Evolutionary conservation across 35 echinoderm and acorn worm species (phyloP).

Genomic region (Heliocidaris erythrogramma): DNA sequence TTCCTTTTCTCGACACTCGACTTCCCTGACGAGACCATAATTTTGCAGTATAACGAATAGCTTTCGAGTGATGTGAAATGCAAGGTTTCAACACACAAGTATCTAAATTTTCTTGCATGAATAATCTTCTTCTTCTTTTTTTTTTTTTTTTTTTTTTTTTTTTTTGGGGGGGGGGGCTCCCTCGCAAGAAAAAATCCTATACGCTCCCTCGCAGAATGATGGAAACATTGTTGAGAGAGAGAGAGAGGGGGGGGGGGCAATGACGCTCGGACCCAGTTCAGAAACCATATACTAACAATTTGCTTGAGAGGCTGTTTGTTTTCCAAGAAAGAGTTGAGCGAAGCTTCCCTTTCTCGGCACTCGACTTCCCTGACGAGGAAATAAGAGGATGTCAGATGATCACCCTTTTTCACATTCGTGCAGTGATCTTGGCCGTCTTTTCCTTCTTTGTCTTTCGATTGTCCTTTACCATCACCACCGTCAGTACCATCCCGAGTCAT

Average conservation of each 20-base stretch:
- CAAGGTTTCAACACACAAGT: too few species aligned
- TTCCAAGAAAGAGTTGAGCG: neutral
- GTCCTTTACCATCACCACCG: neutral
- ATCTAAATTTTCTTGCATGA: too few species aligned
- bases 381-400: neutral
- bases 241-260: neutral
- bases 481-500: neutral
- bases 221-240: too few species aligned
- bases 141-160: too few species aligned
- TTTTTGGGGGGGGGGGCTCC: too few species aligned
- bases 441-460: neutral
- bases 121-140: too few species aligned
- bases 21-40: neutral
- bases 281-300: neutral
- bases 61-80: too few species aligned
- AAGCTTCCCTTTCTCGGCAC: slow-evolving; percentile 14
- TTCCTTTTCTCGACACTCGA: slow-evolving; percentile 15
- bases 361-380: neutral
- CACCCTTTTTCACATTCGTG: neutral
- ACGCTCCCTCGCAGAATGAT: too few species aligned
- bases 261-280: neutral
- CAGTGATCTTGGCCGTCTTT: neutral
- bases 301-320: neutral
- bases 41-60: too few species aligned
- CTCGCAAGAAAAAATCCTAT: too few species aligned